These are phyloP conservation scores for Penaeus indicus DNA, from an alignment of 1,140 invertebrate species.

Conservation along the genomic window DNA sequence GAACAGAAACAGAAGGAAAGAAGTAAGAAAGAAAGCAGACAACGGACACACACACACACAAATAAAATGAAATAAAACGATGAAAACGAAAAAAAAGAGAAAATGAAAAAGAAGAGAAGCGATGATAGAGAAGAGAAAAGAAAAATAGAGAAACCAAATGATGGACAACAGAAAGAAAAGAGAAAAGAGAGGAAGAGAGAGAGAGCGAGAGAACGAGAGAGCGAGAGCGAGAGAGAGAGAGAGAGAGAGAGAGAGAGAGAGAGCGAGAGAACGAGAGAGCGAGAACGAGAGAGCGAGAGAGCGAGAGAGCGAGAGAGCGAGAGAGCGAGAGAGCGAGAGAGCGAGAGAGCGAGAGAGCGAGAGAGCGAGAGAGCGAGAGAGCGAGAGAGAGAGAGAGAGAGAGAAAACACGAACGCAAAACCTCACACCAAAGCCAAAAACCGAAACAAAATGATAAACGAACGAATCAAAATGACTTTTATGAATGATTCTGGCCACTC, in stretches of 20 bases:
- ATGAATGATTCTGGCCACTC: too few species aligned
- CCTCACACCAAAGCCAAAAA: too few species aligned
- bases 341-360: not conserved
- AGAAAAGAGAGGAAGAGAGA: not conserved
- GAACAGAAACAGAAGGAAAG: not conserved
- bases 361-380: not conserved
- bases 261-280: not conserved
- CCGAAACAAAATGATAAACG: too few species aligned
- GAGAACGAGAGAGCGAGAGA: not conserved
- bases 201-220: not conserved
- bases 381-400: not conserved
- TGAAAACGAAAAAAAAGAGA: too few species aligned
- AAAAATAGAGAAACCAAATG: too few species aligned
- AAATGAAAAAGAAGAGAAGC: too few species aligned
- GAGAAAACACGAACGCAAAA: too few species aligned
- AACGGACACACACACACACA: too few species aligned
- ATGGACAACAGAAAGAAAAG: not conserved
- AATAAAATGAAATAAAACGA: too few species aligned
- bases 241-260: not conserved
- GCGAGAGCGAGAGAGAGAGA: not conserved
- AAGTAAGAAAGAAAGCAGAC: not conserved
- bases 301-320: not conserved
- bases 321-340: conserved; percentile 38
- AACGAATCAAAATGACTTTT: too few species aligned
- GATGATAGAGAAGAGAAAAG: too few species aligned